These are phyloP conservation scores for Scaptomyza hsui DNA, from an alignment of 1,140 invertebrate species.

Conservation along the genomic window DNA sequence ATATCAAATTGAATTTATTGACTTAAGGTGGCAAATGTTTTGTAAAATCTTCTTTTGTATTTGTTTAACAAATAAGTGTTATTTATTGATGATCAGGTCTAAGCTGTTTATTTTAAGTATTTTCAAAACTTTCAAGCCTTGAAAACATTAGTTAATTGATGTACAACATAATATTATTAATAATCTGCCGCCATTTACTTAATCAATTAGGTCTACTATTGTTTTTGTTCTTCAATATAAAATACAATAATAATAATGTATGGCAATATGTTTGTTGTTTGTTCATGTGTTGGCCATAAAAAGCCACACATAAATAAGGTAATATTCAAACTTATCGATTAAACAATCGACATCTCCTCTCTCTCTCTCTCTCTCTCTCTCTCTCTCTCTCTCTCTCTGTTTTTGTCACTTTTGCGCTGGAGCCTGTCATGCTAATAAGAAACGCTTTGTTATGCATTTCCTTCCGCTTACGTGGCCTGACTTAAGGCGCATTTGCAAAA, in stretches of 20 bases:
- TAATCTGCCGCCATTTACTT: no score
- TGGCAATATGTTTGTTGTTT: not conserved
- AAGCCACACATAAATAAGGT: slow-evolving; percentile 8
- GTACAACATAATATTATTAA: no score
- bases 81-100: no score
- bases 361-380: not conserved
- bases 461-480: slow-evolving; percentile 74
- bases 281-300: slow-evolving; percentile 25
- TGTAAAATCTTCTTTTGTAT: not conserved
- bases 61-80: not conserved
- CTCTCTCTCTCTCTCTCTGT: not conserved
- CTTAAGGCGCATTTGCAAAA: slow-evolving; percentile 72
- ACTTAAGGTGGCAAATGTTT: not conserved
- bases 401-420: no score
- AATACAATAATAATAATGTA: slow-evolving; percentile 1
- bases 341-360: slow-evolving; percentile 55
- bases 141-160: no score
- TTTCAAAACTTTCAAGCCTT: no score
- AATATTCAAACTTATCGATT: slow-evolving; percentile 64
- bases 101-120: no score
- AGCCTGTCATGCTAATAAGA: slow-evolving; percentile 64
- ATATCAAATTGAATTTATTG: slow-evolving; percentile 14
- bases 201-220: no score
- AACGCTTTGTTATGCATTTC: slow-evolving; percentile 77
- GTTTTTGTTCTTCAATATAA: no score